Evolutionary conservation across 2,888 invertebrate genomes (phyloP).

Genomic region (Drosophila nr. medialis): DNA sequence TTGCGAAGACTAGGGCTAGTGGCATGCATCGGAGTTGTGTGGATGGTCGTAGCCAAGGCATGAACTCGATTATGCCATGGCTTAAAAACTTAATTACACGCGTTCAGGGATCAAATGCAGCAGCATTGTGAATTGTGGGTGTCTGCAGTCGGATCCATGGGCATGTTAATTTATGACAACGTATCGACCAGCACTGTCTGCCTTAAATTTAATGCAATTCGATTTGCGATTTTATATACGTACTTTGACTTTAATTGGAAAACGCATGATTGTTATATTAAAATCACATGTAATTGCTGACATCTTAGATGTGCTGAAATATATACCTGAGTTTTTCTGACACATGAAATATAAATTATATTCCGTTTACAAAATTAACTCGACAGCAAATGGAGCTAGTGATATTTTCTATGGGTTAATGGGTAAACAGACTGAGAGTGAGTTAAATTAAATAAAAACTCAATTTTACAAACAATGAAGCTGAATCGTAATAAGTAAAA

Average conservation of each 20-base stretch:
- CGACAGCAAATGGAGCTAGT: not conserved
- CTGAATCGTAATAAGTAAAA: not conserved
- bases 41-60: constrained; percentile 27
- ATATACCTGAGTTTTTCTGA: not conserved
- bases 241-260: constrained; percentile 41
- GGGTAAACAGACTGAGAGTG: not conserved
- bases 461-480: not conserved
- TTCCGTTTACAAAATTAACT: not conserved
- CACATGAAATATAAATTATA: too few relatives aligned
- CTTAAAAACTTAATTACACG: constrained; percentile 65
- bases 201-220: constrained; percentile 68
- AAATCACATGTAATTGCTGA: constrained; percentile 8
- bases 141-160: constrained; percentile 45
- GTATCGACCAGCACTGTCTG: constrained; percentile 27
- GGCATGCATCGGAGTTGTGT: constrained; percentile 1
- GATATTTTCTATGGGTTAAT: not conserved
- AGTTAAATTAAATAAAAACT: not conserved
- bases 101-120: constrained; percentile 22
- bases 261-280: constrained; percentile 35
- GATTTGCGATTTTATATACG: constrained; percentile 44
- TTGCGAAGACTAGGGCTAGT: constrained; percentile 18
- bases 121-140: constrained; percentile 28
- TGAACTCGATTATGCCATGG: constrained; percentile 62
- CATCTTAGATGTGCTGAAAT: constrained; percentile 14
- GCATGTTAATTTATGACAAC: constrained; percentile 77